Base-by-base conservation (phyloP, 2,113 vertebrate genomes). In the Baryphthengus martii region DNA sequence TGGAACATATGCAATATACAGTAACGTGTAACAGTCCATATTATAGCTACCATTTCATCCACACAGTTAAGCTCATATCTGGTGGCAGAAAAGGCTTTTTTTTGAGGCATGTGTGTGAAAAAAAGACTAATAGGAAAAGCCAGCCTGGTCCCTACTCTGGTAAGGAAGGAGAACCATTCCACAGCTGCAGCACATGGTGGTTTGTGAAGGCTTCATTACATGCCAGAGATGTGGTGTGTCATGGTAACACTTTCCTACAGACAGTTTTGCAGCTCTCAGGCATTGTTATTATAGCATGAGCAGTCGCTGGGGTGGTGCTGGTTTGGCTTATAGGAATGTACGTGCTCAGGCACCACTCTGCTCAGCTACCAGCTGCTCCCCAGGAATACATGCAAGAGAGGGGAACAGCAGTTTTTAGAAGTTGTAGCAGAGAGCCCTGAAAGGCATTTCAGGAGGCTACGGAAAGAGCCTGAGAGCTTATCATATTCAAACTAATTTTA, bases 1-100 rank as follows among this genome's bases (percentile, higher is more conserved):
- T 29, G 25, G 20, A 76, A 72, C 7, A 9, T 4, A 66, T 1
- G n/a, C 33, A 63, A 87, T 4, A 18, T 19, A 45, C 12, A 3
- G 4, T 39, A 35, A 29, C 13, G 37, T 1, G 2, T 12, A 63
- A 73, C 0, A 1, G 35, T 33, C 19, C 2, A 11, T 26, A 63
- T 52, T 40, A 35, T 2, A 73, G 49, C 7, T 39, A 29, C 13
- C n/a, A 44, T 37, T 81, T 81, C 29, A 84, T 55, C 33, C 55
- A 66, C 37, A 29, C 13, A 44, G 45, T 28, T 49, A 39, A 40
- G 40, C 31, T 83, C 40, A 17, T 68, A 58, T 47, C 37, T 70
- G 28, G 33, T 44, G 35, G 25, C 24, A 49, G 24, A 77, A 65
- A 26, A 28, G 8, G 31, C 4, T 31, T 35, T 53, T 33, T 67